Evolutionary conservation across 2,113 vertebrate genomes (phyloP).

Genomic region (Sceloporus undulatus): DNA sequence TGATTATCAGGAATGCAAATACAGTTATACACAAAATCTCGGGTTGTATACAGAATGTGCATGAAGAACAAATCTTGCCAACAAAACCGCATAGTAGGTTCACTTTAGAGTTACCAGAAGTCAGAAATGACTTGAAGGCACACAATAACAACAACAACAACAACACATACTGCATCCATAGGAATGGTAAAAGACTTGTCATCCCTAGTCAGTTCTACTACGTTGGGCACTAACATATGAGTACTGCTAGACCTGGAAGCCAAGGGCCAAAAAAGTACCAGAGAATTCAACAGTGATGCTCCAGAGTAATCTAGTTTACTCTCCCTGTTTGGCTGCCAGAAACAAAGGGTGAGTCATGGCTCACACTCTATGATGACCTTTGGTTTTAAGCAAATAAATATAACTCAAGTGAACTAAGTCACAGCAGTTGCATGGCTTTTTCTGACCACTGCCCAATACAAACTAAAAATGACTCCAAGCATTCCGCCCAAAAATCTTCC

Average conservation of each 20-base stretch:
- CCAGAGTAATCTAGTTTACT: not conserved
- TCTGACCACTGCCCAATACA: not conserved
- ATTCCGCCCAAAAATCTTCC: too few species aligned
- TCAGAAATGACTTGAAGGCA: too few species aligned
- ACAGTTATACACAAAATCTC: not conserved
- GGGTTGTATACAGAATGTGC: not conserved
- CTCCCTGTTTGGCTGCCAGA: not conserved
- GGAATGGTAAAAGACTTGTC: too few species aligned
- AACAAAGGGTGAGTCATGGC: not conserved
- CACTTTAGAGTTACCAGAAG: too few species aligned
- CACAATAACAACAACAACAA: not conserved
- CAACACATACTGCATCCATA: not conserved
- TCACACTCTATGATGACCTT: not conserved
- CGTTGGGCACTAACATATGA: not conserved
- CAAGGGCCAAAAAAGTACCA: not conserved
- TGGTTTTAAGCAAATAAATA: conserved; percentile 3
- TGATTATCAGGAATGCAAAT: not conserved
- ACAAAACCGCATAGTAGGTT: too few species aligned
- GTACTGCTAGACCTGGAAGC: not conserved
- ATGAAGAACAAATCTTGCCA: not conserved
- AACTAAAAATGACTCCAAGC: not conserved
- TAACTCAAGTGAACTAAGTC: not conserved
- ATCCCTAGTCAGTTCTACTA: not conserved
- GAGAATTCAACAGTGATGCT: not conserved
- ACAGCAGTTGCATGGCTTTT: not conserved